Percentiles rank a stretch among this genome's conserved stretches.
These are phyloP conservation scores for Patella ulyssiponensis DNA, from an alignment of 2,888 invertebrate species.

Conservation along the genomic window DNA sequence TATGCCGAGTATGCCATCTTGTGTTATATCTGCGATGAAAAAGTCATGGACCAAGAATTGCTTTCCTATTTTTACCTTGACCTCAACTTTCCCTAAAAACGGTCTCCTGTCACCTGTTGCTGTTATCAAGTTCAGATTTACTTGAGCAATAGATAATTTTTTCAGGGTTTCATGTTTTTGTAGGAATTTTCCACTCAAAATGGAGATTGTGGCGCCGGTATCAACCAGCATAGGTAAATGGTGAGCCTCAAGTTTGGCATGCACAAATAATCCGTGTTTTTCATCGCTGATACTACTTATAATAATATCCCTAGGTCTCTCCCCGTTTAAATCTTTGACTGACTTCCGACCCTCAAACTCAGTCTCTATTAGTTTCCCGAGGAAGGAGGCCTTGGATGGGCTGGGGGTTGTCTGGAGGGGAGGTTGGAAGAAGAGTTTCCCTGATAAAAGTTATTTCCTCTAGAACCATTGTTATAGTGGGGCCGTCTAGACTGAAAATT, in stretches of 20 bases:
- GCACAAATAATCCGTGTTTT: neutral
- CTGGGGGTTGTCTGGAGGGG: too few species aligned
- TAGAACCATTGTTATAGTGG: too few species aligned
- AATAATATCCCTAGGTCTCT: conserved; percentile 4
- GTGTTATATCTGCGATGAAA: conserved; percentile 13
- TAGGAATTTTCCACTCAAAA: neutral
- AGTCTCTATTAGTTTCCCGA: too few species aligned
- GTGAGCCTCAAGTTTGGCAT: neutral
- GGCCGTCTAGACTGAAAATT: too few species aligned
- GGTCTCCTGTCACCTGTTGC: conserved; percentile 5
- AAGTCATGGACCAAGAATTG: conserved; percentile 2
- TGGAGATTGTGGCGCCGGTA: conserved; percentile 1
- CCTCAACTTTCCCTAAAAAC: neutral
- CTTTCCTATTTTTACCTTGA: neutral
- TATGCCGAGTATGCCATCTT: conserved; percentile 12
- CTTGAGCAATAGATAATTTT: neutral
- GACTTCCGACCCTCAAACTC: conserved; percentile 7
- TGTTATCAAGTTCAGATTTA: conserved; percentile 8
- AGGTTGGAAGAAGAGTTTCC: too few species aligned
- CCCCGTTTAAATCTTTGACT: neutral
- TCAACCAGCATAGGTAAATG: neutral
- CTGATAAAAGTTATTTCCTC: too few species aligned
- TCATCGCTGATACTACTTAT: neutral
- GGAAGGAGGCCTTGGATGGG: too few species aligned
- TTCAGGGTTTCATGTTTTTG: neutral